Conservation (phyloP, 1,140 invertebrate genomes). For the Riptortus pedestris region DNA sequence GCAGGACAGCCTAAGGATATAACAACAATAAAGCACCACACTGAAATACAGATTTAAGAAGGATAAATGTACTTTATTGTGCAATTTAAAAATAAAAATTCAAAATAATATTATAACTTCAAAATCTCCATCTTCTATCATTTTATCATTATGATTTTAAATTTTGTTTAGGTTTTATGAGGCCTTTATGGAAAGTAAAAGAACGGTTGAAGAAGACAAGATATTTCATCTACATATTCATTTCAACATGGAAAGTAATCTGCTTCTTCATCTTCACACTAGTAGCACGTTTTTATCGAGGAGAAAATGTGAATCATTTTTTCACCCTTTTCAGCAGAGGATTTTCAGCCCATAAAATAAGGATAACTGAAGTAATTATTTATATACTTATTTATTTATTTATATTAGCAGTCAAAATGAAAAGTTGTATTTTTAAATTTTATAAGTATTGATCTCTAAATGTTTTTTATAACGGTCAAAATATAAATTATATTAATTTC, state of each 20-base stretch:
- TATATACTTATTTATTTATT: too few species aligned
- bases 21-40: too few species aligned
- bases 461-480: too few species aligned
- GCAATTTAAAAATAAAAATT: not conserved
- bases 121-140: not conserved
- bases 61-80: too few species aligned
- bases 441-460: too few species aligned
- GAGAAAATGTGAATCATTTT: slow-evolving; percentile 63
- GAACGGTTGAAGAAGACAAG: slow-evolving; percentile 66
- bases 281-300: slow-evolving; percentile 60
- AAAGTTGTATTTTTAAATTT: too few species aligned
- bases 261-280: slow-evolving; percentile 64
- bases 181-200: slow-evolving; percentile 67
- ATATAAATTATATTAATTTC: too few species aligned
- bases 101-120: not conserved
- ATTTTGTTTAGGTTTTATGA: slow-evolving; percentile 52
- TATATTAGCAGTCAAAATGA: too few species aligned
- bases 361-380: slow-evolving; percentile 56
- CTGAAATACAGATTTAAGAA: too few species aligned
- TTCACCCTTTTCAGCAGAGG: slow-evolving; percentile 63
- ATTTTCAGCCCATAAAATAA: slow-evolving; percentile 67
- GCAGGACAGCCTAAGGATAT: too few species aligned
- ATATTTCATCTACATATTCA: slow-evolving; percentile 80
- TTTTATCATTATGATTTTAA: not conserved
- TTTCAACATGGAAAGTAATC: slow-evolving; percentile 80